A percentile compares a stretch with the other conserved stretches of the same genome.
Evolutionary conservation across 2,797 vertebrate genomes (phyloP).

Genomic region (Helarctos malayanus): DNA sequence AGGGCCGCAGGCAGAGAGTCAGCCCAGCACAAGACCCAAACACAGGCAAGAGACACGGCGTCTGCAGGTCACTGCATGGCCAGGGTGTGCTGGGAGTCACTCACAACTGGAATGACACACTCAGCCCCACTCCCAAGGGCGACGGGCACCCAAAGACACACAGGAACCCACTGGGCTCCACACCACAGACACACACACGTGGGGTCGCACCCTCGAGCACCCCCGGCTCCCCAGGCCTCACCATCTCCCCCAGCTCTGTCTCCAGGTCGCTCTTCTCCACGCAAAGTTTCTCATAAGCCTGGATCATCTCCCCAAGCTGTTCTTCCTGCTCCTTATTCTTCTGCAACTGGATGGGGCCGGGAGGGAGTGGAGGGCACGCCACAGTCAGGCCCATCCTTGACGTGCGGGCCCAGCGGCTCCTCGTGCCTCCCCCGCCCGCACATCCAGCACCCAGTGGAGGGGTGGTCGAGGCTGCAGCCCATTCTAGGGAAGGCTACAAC

Average conservation of each 20-base stretch:
- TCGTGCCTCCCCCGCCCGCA: background rate
- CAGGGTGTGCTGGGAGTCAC: background rate
- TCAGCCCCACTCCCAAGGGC: background rate
- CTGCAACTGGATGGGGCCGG: slow-evolving; percentile 92
- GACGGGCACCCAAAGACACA: background rate
- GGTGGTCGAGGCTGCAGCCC: background rate
- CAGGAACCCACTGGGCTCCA: background rate
- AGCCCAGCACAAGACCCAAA: background rate
- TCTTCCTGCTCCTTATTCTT: slow-evolving; percentile 97
- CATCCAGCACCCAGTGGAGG: background rate
- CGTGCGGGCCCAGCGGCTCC: background rate
- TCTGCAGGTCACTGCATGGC: background rate
- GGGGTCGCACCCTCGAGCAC: background rate
- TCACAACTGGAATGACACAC: background rate
- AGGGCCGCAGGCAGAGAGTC: background rate
- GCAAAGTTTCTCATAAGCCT: slow-evolving; percentile 98
- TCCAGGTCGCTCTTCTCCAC: slow-evolving; percentile 98
- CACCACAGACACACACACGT: background rate
- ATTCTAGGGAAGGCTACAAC: background rate
- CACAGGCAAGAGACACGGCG: background rate
- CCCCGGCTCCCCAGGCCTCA: slow-evolving; percentile 85
- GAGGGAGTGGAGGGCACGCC: background rate
- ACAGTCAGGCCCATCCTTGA: slow-evolving; percentile 41
- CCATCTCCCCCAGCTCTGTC: slow-evolving; percentile 97
- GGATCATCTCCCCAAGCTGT: slow-evolving; percentile 98